Evolutionary conservation across 2,797 vertebrate species (phyloP).

Genomic region (Pseudochromis fuscus): DNA sequence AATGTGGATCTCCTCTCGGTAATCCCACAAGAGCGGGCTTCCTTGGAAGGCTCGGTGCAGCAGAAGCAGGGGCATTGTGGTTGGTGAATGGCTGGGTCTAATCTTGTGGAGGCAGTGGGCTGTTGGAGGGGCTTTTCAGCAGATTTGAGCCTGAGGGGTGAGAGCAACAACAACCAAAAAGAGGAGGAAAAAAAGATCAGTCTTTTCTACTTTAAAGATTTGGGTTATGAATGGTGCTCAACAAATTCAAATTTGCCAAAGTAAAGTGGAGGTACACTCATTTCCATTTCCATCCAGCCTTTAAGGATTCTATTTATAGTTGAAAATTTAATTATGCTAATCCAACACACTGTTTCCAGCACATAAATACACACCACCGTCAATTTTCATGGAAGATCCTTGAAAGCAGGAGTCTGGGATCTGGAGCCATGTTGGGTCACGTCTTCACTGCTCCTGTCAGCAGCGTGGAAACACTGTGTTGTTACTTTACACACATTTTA

Average conservation of each 20-base stretch:
- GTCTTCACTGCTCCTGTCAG: slow-evolving; percentile 6
- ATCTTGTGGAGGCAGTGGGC: slow-evolving; percentile 77
- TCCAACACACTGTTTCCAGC: slow-evolving; percentile 25
- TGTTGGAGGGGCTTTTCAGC: slow-evolving; percentile 71
- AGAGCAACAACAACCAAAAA: slow-evolving; percentile 52
- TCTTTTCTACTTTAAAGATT: slow-evolving; percentile 55
- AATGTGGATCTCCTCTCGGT: slow-evolving; percentile 60
- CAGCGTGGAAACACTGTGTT: slow-evolving; percentile 7
- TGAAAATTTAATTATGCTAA: slow-evolving; percentile 31
- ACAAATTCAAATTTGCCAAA: slow-evolving; percentile 60
- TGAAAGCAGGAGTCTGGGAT: slow-evolving; percentile 16
- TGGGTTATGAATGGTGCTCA: slow-evolving; percentile 45
- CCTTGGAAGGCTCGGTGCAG: slow-evolving; percentile 71
- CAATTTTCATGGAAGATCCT: not conserved
- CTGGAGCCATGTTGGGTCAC: slow-evolving; percentile 20
- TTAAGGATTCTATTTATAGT: slow-evolving; percentile 38
- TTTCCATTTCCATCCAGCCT: slow-evolving; percentile 60
- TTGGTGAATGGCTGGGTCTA: slow-evolving; percentile 74
- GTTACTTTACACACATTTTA: slow-evolving; percentile 18
- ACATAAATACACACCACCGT: slow-evolving; percentile 30
- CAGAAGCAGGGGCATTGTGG: slow-evolving; percentile 71
- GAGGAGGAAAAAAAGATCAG: slow-evolving; percentile 27
- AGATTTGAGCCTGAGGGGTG: slow-evolving; percentile 71
- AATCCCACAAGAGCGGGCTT: slow-evolving; percentile 76
- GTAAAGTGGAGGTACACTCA: slow-evolving; percentile 47